These are phyloP conservation scores for Nannoperca australis DNA, from an alignment of 2,797 vertebrate genomes.

Conservation along the genomic window DNA sequence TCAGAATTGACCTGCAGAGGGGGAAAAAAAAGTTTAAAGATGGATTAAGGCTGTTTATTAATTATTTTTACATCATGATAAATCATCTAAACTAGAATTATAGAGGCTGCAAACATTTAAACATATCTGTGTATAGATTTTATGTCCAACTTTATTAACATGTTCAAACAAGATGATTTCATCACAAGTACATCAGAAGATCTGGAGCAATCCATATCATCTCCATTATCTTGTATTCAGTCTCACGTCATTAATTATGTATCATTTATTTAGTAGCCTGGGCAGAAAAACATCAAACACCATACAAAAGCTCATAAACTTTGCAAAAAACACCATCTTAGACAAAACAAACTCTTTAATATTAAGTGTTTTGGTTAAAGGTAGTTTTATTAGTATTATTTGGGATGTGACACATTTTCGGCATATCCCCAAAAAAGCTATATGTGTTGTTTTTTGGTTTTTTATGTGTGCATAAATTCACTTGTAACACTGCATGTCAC, in stretches of 20 bases:
- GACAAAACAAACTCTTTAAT: neutral
- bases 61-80: neutral
- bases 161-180: neutral
- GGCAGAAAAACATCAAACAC: neutral
- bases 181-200: neutral
- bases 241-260: slow-evolving; percentile 17
- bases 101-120: neutral
- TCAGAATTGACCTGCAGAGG: slow-evolving; percentile 93
- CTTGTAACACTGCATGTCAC: slow-evolving; percentile 6
- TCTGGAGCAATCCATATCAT: slow-evolving; percentile 14
- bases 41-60: neutral
- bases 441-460: neutral
- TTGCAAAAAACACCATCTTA: neutral
- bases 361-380: neutral
- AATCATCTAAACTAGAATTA: neutral
- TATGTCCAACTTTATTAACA: slow-evolving; percentile 3
- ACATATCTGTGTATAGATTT: slow-evolving; percentile 13
- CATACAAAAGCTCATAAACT: neutral
- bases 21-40: neutral
- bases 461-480: neutral
- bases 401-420: neutral
- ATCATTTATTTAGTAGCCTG: neutral
- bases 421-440: neutral
- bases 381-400: neutral
- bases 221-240: slow-evolving; percentile 3